phyloP scores from a whole-genome alignment of 2,113 vertebrate species.

The Smithornis capensis region DNA sequence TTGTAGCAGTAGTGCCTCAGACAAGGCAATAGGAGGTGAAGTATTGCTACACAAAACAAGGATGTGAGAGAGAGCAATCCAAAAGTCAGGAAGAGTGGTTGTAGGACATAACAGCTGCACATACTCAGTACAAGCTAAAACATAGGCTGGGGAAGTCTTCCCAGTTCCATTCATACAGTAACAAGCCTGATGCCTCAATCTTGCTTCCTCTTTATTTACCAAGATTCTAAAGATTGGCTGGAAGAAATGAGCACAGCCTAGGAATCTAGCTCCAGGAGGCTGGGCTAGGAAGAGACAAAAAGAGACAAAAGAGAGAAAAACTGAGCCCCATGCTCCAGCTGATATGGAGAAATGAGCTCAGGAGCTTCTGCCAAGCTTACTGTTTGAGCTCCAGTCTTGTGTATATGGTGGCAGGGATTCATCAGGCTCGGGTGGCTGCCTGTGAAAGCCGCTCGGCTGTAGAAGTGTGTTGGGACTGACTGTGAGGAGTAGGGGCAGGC shows the following conservation, averaged over 20 bases:
- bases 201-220: background rate
- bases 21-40: background rate
- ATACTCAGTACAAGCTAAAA: background rate
- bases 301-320: background rate
- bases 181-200: background rate
- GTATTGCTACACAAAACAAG: background rate
- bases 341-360: background rate
- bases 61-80: background rate
- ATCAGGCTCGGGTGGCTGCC: background rate
- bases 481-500: background rate
- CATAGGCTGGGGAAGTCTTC: background rate
- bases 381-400: background rate
- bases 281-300: background rate
- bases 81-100: background rate
- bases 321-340: accelerated
- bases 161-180: background rate
- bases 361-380: background rate
- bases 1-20: background rate
- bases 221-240: background rate
- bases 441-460: background rate
- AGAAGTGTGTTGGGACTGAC: background rate
- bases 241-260: background rate
- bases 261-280: background rate
- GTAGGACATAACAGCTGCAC: background rate
- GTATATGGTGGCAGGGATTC: accelerated